phyloP scores from a whole-genome alignment of 2,113 vertebrate genomes.

The Ageneiosus marmoratus region DNA sequence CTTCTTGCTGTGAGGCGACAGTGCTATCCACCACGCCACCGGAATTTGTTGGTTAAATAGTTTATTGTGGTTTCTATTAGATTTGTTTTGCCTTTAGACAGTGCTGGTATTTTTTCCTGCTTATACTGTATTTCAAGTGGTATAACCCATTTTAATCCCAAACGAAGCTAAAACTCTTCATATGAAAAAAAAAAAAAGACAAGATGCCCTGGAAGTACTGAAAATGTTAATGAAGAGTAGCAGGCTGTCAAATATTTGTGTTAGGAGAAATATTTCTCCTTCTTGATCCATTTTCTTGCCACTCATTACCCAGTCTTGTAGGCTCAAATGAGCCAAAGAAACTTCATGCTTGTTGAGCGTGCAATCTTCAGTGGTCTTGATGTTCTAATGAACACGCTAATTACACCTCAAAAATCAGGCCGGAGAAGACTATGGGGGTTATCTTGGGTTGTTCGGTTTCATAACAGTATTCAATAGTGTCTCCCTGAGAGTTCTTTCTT shows the following conservation, averaged over 20 bases:
- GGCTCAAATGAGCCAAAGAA: not conserved
- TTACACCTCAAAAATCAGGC: not conserved
- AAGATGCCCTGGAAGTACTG: not conserved
- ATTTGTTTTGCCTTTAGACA: no score
- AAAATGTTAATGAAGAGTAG: not conserved
- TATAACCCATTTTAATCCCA: not conserved
- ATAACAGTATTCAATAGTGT: not conserved
- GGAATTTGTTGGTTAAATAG: no score
- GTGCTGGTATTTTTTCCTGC: no score
- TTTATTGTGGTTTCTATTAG: no score
- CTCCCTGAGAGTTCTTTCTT: constrained; percentile 1
- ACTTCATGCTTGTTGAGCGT: not conserved
- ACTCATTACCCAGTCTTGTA: not conserved
- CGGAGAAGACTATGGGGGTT: not conserved
- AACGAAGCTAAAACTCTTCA: not conserved
- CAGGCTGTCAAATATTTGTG: not conserved
- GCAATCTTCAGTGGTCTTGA: not conserved
- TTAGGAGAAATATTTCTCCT: not conserved
- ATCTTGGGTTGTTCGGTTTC: not conserved
- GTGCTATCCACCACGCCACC: no score
- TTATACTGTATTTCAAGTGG: not conserved
- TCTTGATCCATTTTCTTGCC: not conserved
- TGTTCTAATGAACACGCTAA: not conserved
- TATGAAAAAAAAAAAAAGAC: not conserved
- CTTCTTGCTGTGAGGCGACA: no score